phyloP scores from a whole-genome alignment of 2,113 vertebrate species.

The Strix uralensis region DNA sequence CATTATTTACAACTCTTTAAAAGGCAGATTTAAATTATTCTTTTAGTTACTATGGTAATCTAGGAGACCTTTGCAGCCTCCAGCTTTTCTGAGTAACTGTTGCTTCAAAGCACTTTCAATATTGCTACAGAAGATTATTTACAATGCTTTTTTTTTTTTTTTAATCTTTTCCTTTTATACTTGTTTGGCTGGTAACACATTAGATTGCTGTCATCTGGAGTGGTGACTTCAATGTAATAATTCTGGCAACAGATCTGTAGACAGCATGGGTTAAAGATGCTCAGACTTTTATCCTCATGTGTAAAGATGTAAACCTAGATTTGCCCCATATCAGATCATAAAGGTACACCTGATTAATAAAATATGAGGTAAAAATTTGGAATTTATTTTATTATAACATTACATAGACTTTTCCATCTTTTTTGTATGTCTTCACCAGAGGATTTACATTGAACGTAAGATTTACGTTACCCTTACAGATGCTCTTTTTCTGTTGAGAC shows the following conservation, averaged over 20 bases:
- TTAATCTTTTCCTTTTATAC: neutral
- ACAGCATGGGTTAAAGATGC: neutral
- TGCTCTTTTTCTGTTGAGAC: neutral
- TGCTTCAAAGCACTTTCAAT: slow-evolving; percentile 44
- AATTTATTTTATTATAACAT: neutral
- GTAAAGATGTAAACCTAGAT: neutral
- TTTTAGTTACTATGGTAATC: slow-evolving; percentile 67
- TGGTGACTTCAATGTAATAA: neutral
- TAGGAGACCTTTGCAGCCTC: slow-evolving; percentile 48
- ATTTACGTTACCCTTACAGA: neutral
- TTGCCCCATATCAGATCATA: neutral
- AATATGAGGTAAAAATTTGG: neutral
- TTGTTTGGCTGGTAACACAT: neutral
- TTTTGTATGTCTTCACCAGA: neutral
- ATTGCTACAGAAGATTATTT: slow-evolving; percentile 40
- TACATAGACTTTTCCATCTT: neutral
- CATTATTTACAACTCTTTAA: slow-evolving; percentile 60
- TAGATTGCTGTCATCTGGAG: neutral
- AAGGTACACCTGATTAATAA: neutral
- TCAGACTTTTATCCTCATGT: neutral
- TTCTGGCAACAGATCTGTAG: neutral
- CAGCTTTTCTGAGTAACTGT: slow-evolving; percentile 49
- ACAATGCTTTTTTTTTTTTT: neutral
- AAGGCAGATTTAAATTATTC: slow-evolving; percentile 55
- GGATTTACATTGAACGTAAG: neutral